Evolutionary conservation across 2,113 vertebrate species (phyloP).

Genomic region (Poecilia latipinna): DNA sequence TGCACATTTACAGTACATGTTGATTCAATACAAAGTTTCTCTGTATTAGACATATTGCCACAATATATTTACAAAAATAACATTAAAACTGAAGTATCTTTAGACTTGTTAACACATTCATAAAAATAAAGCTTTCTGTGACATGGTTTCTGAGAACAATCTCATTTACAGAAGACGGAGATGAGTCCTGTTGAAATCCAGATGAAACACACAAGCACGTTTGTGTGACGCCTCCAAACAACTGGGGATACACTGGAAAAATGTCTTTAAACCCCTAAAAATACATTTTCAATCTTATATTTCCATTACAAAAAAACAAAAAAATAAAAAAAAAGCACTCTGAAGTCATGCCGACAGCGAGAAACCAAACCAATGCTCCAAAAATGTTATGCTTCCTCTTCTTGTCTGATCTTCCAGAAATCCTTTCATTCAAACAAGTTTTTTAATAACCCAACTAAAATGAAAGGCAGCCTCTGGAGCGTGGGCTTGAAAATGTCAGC

Average conservation of each 20-base stretch:
- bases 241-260: conserved; percentile 15
- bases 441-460: too few species aligned
- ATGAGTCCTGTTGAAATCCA: conserved; percentile 64
- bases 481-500: too few species aligned
- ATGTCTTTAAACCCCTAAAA: conserved; percentile 20
- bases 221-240: conserved; percentile 26
- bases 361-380: neutral
- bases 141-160: conserved; percentile 50
- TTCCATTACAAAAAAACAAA: conserved; percentile 6
- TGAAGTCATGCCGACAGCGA: neutral
- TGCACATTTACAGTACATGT: conserved; percentile 77
- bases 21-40: conserved; percentile 63
- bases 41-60: conserved; percentile 63
- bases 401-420: too few species aligned
- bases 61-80: conserved; percentile 78
- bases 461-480: too few species aligned
- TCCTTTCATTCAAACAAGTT: too few species aligned
- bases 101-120: conserved; percentile 62
- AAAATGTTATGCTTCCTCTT: neutral
- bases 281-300: neutral
- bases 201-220: conserved; percentile 26
- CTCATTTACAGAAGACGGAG: conserved; percentile 72
- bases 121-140: conserved; percentile 80
- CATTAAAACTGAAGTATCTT: conserved; percentile 67
- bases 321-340: conserved; percentile 7